Conservation (phyloP, 30 jellyfish, hydroid and myxozoan genomes). For the Aurelia aurita region DNA sequence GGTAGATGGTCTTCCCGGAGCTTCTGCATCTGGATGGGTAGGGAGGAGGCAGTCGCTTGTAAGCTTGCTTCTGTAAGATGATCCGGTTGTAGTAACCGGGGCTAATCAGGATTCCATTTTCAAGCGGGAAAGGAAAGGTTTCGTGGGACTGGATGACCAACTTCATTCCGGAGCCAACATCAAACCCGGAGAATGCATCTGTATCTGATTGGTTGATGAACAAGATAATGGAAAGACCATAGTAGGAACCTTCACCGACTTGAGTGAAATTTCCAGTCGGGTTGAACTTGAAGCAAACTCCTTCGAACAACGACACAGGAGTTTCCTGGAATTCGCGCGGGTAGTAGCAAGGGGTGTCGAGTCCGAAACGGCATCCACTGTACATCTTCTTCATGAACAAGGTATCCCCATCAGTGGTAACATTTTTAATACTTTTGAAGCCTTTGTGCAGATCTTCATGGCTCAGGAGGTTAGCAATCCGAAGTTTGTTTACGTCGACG, state of each 20-base stretch:
- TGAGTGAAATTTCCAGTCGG: slow-evolving; percentile 58
- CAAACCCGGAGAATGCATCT: slow-evolving; percentile 49
- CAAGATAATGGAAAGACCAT: slow-evolving; percentile 58
- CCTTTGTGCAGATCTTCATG: slow-evolving; percentile 47
- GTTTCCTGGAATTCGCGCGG: slow-evolving; percentile 52
- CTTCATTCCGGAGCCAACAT: slow-evolving; percentile 61
- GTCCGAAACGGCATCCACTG: slow-evolving; percentile 71
- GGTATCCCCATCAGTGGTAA: slow-evolving; percentile 47
- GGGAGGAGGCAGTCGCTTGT: slow-evolving; percentile 56
- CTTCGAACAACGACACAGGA: slow-evolving; percentile 69
- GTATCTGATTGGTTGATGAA: slow-evolving; percentile 65
- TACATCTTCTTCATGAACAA: slow-evolving; percentile 49
- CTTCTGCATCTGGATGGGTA: slow-evolving; percentile 55
- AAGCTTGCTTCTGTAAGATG: slow-evolving; percentile 62
- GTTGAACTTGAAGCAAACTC: slow-evolving; percentile 64
- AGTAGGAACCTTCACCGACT: slow-evolving; percentile 73
- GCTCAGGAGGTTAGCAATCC: slow-evolving; percentile 40
- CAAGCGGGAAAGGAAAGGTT: slow-evolving; percentile 66
- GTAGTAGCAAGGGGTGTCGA: slow-evolving; percentile 58
- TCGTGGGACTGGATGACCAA: slow-evolving; percentile 51
- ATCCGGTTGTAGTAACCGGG: slow-evolving; percentile 67
- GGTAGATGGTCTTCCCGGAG: slow-evolving; percentile 43
- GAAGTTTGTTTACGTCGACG: slow-evolving; percentile 48
- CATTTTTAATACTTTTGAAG: slow-evolving; percentile 28
- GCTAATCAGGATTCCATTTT: slow-evolving; percentile 55